These are phyloP conservation scores for Desmophyllum pertusum DNA, from an alignment of 92 coral and sea anemone genomes.

Conservation along the genomic window DNA sequence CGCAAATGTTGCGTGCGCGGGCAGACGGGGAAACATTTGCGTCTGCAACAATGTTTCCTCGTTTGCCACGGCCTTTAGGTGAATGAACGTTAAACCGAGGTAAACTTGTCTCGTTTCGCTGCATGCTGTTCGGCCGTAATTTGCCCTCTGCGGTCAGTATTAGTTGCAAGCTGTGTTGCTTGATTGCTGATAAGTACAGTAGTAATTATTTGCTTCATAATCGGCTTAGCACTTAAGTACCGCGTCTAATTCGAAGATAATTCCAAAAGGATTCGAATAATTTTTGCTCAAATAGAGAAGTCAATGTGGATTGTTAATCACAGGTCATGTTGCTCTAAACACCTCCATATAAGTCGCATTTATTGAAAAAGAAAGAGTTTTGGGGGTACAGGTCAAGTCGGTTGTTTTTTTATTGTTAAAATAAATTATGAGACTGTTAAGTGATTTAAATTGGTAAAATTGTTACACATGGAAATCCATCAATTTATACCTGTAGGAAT, in stretches of 20 bases:
- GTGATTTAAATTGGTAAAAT: neutral
- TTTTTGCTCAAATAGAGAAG: neutral
- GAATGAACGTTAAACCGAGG: neutral
- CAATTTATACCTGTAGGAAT: neutral
- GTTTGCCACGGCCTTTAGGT: no score
- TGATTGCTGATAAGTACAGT: conserved; percentile 7
- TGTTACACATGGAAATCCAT: neutral
- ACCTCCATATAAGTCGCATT: neutral
- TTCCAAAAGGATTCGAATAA: neutral
- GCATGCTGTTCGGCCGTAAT: neutral
- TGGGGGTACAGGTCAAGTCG: neutral
- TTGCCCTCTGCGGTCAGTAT: conserved; percentile 16
- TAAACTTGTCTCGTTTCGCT: neutral
- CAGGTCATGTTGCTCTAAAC: neutral
- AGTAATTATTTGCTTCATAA: neutral
- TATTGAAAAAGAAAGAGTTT: neutral
- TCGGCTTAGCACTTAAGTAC: conserved; percentile 26
- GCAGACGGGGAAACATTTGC: no score
- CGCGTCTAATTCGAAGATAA: conserved; percentile 18
- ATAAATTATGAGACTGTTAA: neutral
- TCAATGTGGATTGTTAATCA: neutral
- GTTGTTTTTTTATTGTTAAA: neutral
- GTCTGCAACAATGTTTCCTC: no score
- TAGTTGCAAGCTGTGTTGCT: conserved; percentile 16
- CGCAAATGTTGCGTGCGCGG: no score